Evolutionary conservation across 2,797 vertebrate species (phyloP), one percentile per base, ranked within the genome.

Genomic region (Oryzias sinensis): DNA sequence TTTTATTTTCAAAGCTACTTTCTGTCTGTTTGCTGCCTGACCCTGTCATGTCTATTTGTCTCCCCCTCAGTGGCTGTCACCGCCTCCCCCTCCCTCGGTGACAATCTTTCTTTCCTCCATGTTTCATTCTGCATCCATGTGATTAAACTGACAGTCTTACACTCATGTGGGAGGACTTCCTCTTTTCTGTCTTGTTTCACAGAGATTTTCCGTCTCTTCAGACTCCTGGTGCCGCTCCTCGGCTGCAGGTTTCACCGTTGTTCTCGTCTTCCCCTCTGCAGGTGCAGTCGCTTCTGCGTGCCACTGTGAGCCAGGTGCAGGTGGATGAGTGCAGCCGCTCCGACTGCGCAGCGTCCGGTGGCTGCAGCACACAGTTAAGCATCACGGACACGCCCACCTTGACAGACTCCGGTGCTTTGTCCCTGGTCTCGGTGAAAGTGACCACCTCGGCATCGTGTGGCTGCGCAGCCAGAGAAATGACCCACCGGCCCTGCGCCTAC

Each of bases 211-310:
- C 46, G 33, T 7, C 18, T 57, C 17, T 11, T 1, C 43, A 8
- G 6, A 44, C 8, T 9, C 29, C 29, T 1, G 29, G 29, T 33
- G 8, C 49, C 53, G 50, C 45, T 16, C 27, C 41, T 42, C 33
- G 11, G 33, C 2, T 37, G 33, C 33, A 37, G 33, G 33, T 37
- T 37, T 37, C 33, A 9, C 9, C 33, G 33, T 37, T 27, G 20
- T 48, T 51, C 24, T 47, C 37, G 52, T 44, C 59, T 58, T 56
- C 14, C 41, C 70, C 55, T 43, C 43, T 2, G 5, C 77, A 96
- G 94, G 88, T 95, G 63, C 93, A 94, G 82, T 87, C 91, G 8
- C 75, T 89, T 71, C 86, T 96, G 61, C 90, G 81, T 22, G 56
- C 84, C 43, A 92, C 88, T 48, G 61, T 95, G 53, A 93, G 86